Evolutionary conservation across 1,140 invertebrate species (phyloP).

Genomic region (Caenorhabditis inopinata): DNA sequence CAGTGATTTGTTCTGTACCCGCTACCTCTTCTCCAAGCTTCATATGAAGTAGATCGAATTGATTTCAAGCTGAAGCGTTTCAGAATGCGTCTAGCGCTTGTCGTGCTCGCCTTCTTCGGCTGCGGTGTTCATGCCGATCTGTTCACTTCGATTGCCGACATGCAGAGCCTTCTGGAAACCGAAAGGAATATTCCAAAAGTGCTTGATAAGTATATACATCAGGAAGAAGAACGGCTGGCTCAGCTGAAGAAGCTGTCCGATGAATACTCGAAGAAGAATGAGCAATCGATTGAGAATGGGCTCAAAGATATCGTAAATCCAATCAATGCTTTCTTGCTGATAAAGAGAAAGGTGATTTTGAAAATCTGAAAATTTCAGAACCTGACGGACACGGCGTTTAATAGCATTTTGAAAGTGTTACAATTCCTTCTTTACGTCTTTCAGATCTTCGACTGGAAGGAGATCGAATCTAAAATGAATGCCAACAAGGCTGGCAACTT

Average conservation of each 20-base stretch:
- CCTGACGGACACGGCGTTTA: too few species aligned
- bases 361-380: background rate
- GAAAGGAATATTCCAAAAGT: slow-evolving; percentile 46
- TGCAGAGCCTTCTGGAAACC: slow-evolving; percentile 42
- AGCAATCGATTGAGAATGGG: slow-evolving; percentile 34
- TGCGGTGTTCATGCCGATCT: slow-evolving; percentile 38
- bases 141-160: slow-evolving; percentile 49
- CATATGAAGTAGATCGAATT: too few species aligned
- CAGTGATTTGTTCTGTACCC: too few species aligned
- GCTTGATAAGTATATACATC: slow-evolving; percentile 44
- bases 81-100: slow-evolving; percentile 28
- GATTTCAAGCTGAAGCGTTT: background rate
- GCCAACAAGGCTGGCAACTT: slow-evolving; percentile 39
- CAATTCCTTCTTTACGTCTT: too few species aligned
- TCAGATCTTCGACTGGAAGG: slow-evolving; percentile 58
- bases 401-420: too few species aligned
- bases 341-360: slow-evolving; percentile 80
- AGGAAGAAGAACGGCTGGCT: slow-evolving; percentile 38
- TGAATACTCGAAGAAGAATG: slow-evolving; percentile 43
- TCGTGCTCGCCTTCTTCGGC: slow-evolving; percentile 25
- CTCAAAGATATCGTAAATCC: slow-evolving; percentile 74
- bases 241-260: slow-evolving; percentile 38
- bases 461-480: slow-evolving; percentile 49
- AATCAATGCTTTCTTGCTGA: slow-evolving; percentile 90
- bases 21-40: too few species aligned